Base-by-base conservation (phyloP, 2,888 invertebrate genomes). In the Leptopilina syphax region DNA sequence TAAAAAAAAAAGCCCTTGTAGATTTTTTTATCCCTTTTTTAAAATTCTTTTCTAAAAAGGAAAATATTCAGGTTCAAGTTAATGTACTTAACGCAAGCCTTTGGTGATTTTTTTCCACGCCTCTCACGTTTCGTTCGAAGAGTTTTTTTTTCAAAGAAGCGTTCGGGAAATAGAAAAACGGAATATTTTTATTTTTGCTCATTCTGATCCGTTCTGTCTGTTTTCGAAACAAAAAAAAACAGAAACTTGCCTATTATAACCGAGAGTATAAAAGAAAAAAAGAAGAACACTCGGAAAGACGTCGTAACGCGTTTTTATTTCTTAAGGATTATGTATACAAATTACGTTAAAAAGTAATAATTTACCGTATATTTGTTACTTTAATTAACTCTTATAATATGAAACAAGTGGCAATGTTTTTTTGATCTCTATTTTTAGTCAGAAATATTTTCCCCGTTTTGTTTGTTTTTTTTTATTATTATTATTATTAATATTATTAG, bases 381-480 rank as follows among this genome's bases (percentile, higher is more conserved):
- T 90, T 90, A 91, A 90, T 88, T 91, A 91, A 88, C 86, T 89
- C 87, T 92, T 91, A 92, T 12, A 47, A 47, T 47, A 9, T 83
- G 89, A 89, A 92, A 91, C 92, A 93, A 93, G 94, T 94, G 94
- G 94, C 94, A 94, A 94, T 94, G 94, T 94, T 91, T 92, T 60
- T 94, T 94, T 95, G 94, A 95, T 94, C 94, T 94, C 94, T 94
- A 93, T 94, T 94, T 94, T 94, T 94, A 94, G 94, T 94, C 94
- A 94, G 94, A 94, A 94, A 94, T 94, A 93, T 93, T 93, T 60
- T n/a, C 63, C 90, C 89, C 88, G 84, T 87, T 88, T 84, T 84
- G 84, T 86, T 84, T 85, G 83, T 83, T 90, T 89, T 89, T 90
- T 68, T 67, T 54, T 84, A 83, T 86, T 3, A 34, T 85, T 87